A percentile compares a stretch with the other conserved stretches of the same genome.
Evolutionary conservation across 1,140 invertebrate species (phyloP).

Genomic region (Dufourea novaeangliae): DNA sequence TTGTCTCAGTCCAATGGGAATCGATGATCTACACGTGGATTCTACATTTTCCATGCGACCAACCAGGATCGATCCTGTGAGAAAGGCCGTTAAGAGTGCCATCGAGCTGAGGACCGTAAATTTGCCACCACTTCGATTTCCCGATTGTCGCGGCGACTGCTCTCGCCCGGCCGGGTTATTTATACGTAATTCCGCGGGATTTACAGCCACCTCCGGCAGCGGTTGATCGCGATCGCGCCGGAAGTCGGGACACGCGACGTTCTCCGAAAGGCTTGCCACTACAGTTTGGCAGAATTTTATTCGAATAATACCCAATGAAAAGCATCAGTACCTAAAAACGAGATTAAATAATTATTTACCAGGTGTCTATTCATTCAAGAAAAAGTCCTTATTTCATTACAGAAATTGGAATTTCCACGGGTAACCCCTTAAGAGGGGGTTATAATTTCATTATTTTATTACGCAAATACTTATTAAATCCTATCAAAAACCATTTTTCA

Average conservation of each 20-base stretch:
- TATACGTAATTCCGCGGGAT: constrained; percentile 40
- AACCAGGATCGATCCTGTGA: not conserved
- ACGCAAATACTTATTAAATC: no score
- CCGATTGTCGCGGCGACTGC: constrained; percentile 11
- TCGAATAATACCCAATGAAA: no score
- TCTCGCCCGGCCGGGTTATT: constrained; percentile 20
- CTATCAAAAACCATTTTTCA: no score
- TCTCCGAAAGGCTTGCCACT: no score
- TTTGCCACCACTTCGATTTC: constrained; percentile 32
- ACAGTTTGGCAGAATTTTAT: no score
- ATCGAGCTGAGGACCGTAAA: constrained; percentile 36
- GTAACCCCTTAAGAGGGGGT: no score
- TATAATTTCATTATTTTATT: no score
- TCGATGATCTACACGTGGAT: constrained; percentile 38
- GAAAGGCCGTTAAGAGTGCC: not conserved
- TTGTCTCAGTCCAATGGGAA: not conserved
- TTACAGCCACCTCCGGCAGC: constrained; percentile 26
- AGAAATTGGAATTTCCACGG: no score
- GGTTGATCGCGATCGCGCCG: constrained; percentile 23
- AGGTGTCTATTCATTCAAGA: no score
- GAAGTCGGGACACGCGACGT: constrained; percentile 28
- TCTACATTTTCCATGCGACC: constrained; percentile 21
- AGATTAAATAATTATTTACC: no score
- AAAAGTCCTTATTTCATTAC: no score
- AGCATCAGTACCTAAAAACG: no score